Evolutionary conservation across 2,113 vertebrate genomes (phyloP), one percentile per base, ranked within the genome.

Genomic region (Sapajus apella): DNA sequence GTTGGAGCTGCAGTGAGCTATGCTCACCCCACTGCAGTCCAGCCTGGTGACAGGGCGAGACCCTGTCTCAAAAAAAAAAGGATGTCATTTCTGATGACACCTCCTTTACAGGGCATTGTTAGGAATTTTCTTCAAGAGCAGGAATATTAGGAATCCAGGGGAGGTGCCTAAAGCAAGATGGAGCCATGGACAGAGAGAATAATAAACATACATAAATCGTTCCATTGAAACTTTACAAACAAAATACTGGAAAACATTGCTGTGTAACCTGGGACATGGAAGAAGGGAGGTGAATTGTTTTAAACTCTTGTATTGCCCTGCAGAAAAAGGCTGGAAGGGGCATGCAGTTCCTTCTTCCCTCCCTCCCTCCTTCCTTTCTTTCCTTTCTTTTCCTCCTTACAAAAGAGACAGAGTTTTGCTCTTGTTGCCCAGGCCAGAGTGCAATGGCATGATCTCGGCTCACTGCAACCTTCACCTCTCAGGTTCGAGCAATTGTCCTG

Each of bases 131-230:
- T 95, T 79, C 11, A 35, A n/a, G 47, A 64, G n/a, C 27, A 72
- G 52, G 52, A 72, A 2, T 18, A 1, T 6, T 23, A 1, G 5
- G 12, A 27, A 47, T 7, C 58, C 61, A 27, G 68, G 61, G 61
- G 55, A 72, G 16, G 37, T 43, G 56, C 3, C 55, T 70, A 8
- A 16, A 90, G 20, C n/a, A 52, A 64, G 64, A 52, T 35, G 20
- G 25, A 12, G 17, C 1, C 5, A 4, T 13, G 27, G 4, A 11
- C 70, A 50, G 27, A 35, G 0, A 6, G 25, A 70, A 40, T 21
- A 72, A 37, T 72, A 72, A 70, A 20, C 68, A 37, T 21, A 68
- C 2, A 21, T 72, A 40, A 5, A 11, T 72, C 3, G 0, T 72
- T 52, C 56, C 16, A n/a, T 6, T 83, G 32, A 61, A 37, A 64